A percentile compares a stretch with the other conserved stretches of the same genome.
phyloP scores from a whole-genome alignment of 2,113 vertebrate genomes.

The Microcebus griseorufus region DNA sequence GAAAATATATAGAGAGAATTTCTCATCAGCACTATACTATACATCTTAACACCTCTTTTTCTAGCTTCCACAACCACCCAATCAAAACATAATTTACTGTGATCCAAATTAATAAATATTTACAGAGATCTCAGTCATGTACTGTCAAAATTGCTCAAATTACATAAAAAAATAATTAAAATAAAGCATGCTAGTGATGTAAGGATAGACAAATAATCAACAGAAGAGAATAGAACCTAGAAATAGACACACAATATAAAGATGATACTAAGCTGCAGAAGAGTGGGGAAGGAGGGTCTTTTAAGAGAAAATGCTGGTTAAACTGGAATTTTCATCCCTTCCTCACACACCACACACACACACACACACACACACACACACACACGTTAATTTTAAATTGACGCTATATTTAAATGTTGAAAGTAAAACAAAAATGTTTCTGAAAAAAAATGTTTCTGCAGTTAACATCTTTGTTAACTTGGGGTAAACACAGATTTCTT shows the following conservation, averaged over 20 bases:
- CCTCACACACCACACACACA: background rate
- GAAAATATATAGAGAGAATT: background rate
- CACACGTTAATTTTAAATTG: background rate
- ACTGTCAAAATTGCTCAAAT: background rate
- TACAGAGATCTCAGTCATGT: background rate
- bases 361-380: background rate
- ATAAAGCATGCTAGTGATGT: background rate
- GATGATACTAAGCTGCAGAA: accelerated
- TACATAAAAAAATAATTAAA: background rate
- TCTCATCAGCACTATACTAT: background rate
- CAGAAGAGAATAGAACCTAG: background rate
- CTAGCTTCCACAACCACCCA: background rate
- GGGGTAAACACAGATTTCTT: background rate
- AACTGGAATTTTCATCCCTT: background rate
- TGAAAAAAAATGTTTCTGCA: no score
- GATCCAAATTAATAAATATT: background rate
- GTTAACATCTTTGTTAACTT: background rate
- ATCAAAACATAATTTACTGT: background rate
- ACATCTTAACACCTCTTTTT: background rate
- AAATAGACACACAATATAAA: background rate
- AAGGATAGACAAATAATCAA: background rate
- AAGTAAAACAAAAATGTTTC: background rate
- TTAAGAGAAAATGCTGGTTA: background rate
- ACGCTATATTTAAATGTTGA: background rate
- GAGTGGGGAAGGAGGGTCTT: background rate